Percentiles rank a stretch among this genome's conserved stretches.
Conservation (phyloP, 1,140 invertebrate species). For the Chironomus tepperi region DNA sequence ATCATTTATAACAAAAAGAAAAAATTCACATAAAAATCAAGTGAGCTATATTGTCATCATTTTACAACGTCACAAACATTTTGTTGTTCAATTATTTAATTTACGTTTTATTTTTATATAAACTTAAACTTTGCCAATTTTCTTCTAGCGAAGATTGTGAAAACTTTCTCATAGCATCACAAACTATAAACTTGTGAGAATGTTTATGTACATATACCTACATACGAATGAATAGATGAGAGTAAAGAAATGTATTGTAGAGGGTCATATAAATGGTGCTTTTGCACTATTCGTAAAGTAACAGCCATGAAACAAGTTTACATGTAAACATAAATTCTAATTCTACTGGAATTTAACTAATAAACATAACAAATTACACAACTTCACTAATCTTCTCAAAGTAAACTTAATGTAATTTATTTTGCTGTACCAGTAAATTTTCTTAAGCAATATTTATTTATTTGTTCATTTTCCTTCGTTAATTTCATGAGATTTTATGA, state of each 20-base stretch:
- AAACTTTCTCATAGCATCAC: background rate
- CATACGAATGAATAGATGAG: too few relatives aligned
- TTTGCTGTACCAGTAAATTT: slow-evolving; percentile 18
- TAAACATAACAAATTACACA: slow-evolving; percentile 21
- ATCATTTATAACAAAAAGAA: too few relatives aligned
- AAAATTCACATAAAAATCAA: too few relatives aligned
- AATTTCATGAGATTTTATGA: slow-evolving; percentile 20
- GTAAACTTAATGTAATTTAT: slow-evolving; percentile 24
- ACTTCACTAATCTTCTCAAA: slow-evolving; percentile 20
- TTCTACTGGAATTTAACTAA: background rate
- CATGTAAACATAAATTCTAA: slow-evolving; percentile 23
- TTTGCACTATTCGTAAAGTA: background rate
- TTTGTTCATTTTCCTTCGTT: slow-evolving; percentile 19
- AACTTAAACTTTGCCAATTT: background rate
- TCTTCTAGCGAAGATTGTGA: background rate
- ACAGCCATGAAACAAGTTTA: background rate
- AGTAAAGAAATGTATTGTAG: background rate
- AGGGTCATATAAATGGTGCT: slow-evolving; percentile 6
- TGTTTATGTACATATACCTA: background rate
- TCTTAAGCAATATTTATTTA: slow-evolving; percentile 23
- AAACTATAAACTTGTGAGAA: background rate
- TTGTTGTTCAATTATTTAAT: background rate
- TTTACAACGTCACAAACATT: background rate
- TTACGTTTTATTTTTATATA: slow-evolving; percentile 5
- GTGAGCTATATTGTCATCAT: too few relatives aligned